Percentiles rank a stretch among this genome's conserved stretches.
phyloP scores from a whole-genome alignment of 2,797 vertebrate genomes.

The Chiropotes sagulatus region DNA sequence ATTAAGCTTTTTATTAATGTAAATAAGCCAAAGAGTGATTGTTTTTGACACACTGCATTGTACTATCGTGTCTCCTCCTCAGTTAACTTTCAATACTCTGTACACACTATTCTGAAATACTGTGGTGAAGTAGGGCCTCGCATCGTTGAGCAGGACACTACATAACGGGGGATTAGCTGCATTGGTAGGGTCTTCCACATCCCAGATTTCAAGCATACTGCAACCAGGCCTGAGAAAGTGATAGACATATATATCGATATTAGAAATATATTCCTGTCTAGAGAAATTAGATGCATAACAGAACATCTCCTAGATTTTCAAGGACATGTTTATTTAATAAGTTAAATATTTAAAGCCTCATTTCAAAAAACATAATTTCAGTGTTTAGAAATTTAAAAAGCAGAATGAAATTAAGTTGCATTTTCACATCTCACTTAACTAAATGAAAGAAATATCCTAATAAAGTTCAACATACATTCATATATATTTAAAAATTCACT shows the following conservation, averaged over 20 bases:
- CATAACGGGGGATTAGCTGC: slow-evolving; percentile 88
- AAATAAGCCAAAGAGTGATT: slow-evolving; percentile 59
- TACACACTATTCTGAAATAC: slow-evolving; percentile 91
- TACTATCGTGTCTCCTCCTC: slow-evolving; percentile 5
- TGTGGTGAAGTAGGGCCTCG: slow-evolving; percentile 89
- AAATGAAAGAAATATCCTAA: background rate
- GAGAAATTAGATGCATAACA: background rate
- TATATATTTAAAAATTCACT: background rate
- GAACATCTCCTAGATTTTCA: background rate
- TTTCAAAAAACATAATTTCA: background rate
- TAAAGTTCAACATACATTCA: background rate
- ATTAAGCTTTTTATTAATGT: background rate
- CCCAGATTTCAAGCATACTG: slow-evolving; percentile 96
- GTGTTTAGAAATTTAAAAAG: background rate
- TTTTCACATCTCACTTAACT: background rate
- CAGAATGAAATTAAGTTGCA: background rate
- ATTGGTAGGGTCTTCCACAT: slow-evolving; percentile 90
- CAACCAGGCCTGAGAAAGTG: slow-evolving; percentile 89
- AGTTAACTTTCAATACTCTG: slow-evolving; percentile 88
- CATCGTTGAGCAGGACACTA: slow-evolving; percentile 85
- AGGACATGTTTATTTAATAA: background rate
- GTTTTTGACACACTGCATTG: background rate
- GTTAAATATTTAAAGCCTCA: background rate
- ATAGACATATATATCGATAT: background rate
- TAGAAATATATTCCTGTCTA: background rate